Evolutionary conservation across 2,797 vertebrate species (phyloP).

Genomic region (Chloroceryle amazona): DNA sequence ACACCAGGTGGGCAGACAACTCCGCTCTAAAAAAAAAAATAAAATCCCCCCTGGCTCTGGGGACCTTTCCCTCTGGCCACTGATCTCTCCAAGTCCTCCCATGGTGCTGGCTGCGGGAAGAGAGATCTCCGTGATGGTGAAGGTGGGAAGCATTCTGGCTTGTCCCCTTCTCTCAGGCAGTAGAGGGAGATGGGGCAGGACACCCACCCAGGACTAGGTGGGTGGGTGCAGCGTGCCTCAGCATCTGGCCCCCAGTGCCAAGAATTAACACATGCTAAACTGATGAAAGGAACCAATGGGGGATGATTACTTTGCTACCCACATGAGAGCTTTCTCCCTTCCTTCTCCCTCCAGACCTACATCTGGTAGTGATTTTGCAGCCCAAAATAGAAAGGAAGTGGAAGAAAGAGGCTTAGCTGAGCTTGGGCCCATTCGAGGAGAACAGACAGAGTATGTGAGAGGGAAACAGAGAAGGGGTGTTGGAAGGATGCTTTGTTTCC

Average conservation of each 20-base stretch:
- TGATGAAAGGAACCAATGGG: not conserved
- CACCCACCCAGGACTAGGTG: not conserved
- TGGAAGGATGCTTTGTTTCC: not conserved
- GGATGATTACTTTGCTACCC: not conserved
- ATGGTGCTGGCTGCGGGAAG: not conserved
- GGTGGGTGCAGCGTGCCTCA: not conserved
- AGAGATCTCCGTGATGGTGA: not conserved
- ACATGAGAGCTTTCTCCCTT: not conserved
- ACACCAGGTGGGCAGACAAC: not conserved
- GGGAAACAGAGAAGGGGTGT: not conserved
- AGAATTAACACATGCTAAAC: not conserved
- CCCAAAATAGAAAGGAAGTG: conserved; percentile 14
- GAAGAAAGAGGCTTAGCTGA: not conserved
- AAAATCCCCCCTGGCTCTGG: not conserved
- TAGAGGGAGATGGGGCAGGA: not conserved
- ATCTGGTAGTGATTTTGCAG: conserved; percentile 40
- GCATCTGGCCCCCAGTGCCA: not conserved
- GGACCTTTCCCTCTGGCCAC: not conserved
- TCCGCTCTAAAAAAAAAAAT: not conserved
- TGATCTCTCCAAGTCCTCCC: not conserved
- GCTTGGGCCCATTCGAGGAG: not conserved
- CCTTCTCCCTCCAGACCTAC: not conserved
- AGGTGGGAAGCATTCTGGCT: not conserved
- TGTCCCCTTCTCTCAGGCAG: not conserved
- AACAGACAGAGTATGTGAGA: not conserved